A percentile compares a stretch with the other conserved stretches of the same genome.
phyloP scores from a whole-genome alignment of 1,140 invertebrate genomes.

The Adelges cooleyi region DNA sequence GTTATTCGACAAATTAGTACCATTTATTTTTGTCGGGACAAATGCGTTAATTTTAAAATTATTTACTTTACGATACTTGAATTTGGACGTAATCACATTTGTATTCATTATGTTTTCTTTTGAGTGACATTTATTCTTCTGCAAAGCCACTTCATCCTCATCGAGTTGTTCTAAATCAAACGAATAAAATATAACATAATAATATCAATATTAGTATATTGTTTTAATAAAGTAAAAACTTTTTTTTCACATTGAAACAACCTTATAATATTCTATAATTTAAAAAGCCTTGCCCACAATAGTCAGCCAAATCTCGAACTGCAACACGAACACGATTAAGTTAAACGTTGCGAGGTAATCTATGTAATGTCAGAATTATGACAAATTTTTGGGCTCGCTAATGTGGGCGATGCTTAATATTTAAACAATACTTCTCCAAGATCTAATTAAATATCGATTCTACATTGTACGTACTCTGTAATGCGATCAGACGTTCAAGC shows the following conservation, averaged over 20 bases:
- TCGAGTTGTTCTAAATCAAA: conserved; percentile 14
- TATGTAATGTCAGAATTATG: neutral
- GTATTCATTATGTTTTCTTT: conserved; percentile 14
- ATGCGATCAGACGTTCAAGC: conserved; percentile 5
- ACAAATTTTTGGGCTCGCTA: neutral
- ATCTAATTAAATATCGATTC: too few relatives aligned
- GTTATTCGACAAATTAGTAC: neutral
- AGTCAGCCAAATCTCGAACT: neutral
- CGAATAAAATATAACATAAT: conserved; percentile 1
- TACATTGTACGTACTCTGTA: neutral
- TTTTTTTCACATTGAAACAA: too few relatives aligned
- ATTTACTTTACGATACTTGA: conserved; percentile 5
- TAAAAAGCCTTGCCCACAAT: neutral
- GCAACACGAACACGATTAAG: neutral
- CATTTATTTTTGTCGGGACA: neutral
- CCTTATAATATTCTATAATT: too few relatives aligned
- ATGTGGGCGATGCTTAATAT: neutral
- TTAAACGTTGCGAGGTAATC: neutral
- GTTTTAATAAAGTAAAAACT: too few relatives aligned
- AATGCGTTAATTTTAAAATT: neutral
- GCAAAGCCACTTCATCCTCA: neutral
- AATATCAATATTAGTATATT: too few relatives aligned
- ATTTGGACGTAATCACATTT: neutral
- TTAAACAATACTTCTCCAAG: neutral
- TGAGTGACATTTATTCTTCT: neutral